Conservation (phyloP, 2,888 invertebrate species). For the Tipula unca region DNA sequence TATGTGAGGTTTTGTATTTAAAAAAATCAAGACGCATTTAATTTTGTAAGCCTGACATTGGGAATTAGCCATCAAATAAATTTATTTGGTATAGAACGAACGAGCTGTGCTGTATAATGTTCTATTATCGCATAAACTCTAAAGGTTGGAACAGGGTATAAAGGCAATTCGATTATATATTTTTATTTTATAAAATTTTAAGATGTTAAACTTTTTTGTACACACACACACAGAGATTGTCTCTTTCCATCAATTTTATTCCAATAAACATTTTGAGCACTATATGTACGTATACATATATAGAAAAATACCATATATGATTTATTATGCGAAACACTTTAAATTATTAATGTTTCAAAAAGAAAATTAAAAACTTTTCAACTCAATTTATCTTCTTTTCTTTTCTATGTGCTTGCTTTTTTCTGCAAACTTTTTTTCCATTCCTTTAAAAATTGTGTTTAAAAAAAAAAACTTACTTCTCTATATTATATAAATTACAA, state of each 20-base stretch:
- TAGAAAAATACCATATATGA: not conserved
- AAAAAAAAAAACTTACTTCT: not conserved
- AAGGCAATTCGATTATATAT: no score
- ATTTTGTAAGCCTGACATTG: no score
- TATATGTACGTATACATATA: no score
- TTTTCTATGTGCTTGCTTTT: not conserved
- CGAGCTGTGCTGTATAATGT: no score
- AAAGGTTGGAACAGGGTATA: no score
- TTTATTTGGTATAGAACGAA: no score
- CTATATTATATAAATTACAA: not conserved
- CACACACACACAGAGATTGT: not conserved
- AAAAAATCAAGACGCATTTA: no score
- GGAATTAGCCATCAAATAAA: no score
- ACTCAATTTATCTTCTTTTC: not conserved
- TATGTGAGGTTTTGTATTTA: no score
- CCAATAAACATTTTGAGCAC: not conserved
- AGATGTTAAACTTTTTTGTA: not conserved
- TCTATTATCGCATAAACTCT: no score
- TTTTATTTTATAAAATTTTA: not conserved
- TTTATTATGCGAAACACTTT: constrained; percentile 8
- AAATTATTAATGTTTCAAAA: not conserved
- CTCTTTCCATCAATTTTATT: not conserved
- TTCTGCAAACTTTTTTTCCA: not conserved
- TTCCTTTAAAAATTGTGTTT: not conserved
- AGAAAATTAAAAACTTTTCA: not conserved